Evolutionary conservation across 2,888 invertebrate genomes (phyloP), one percentile per base, ranked within the genome.

Genomic region (Coecobrya sp.): DNA sequence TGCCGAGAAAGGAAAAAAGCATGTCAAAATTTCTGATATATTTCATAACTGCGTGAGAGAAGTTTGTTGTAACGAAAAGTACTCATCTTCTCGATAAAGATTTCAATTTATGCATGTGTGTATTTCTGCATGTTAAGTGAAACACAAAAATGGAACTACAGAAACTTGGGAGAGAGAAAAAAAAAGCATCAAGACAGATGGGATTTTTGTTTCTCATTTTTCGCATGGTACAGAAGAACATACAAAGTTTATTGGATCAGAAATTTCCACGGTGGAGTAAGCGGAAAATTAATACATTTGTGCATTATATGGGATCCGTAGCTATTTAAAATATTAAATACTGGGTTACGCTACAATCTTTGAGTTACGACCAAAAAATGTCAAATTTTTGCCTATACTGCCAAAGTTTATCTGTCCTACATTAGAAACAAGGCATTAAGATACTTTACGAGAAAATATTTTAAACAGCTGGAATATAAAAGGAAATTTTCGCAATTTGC

Each of bases 101-200:
- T 76, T 76, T 49, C 76, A 76, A 76, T 76, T 76, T 76, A 76
- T 76, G 22, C 49, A 76, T 76, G 76, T 49, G 49, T 76, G 49
- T 76, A 19, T 49, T 76, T 76, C 1, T 76, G 49, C 76, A 45
- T 76, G 49, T 13, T 25, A 76, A 45, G 62, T 62, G 16, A 36
- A 36, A 62, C n/a, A 19, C 13, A 13, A 7, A 49, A 13, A 49
- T 49, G 49, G 10, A 10, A 3, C 49, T 3, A 62, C 5, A 22
- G 27, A 59, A 81, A 42, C 16, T 62, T 59, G 19, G n/a, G n/a
- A n/a, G n/a, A n/a, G n/a, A n/a, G n/a, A n/a, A n/a, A 19, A 19
- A 62, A 62, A 42, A n/a, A 25, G 1, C 10, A n/a, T 0, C 5
- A 19, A 36, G 62, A 59, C n/a, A 82, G 22, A 62, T 62, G 59